These are phyloP conservation scores for Oikopleura vanhoeffeni DNA, from an alignment of 23 tunicate species.

Conservation along the genomic window DNA sequence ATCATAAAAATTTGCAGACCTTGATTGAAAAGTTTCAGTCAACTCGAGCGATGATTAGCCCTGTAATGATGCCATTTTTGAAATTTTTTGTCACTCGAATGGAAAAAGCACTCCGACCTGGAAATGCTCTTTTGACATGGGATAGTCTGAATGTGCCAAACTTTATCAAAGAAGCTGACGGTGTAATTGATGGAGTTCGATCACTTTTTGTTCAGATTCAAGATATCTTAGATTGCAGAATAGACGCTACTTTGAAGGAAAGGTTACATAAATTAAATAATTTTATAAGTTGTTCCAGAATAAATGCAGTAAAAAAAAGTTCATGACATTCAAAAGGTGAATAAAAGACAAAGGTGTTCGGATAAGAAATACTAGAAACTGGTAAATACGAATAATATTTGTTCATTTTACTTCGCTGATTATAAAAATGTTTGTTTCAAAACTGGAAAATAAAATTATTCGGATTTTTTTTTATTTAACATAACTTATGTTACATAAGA, in stretches of 20 bases:
- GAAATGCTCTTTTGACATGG: constrained; percentile 79
- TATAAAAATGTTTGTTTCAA: no score
- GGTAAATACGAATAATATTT: no score
- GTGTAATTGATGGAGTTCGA: constrained; percentile 37
- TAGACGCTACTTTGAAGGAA: constrained; percentile 50
- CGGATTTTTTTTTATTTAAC: no score
- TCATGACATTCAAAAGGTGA: no score
- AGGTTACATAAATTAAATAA: no score
- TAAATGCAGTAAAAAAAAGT: no score
- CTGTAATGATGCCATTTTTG: constrained; percentile 47
- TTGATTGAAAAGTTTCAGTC: constrained; percentile 45
- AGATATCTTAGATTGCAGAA: constrained; percentile 86
- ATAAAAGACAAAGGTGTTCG: no score
- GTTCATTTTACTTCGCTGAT: no score
- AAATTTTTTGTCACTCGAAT: constrained; percentile 56
- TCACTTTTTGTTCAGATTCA: constrained; percentile 42
- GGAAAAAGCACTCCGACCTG: constrained; percentile 44
- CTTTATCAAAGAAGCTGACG: constrained; percentile 53
- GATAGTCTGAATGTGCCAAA: constrained; percentile 68
- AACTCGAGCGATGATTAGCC: constrained; percentile 33
- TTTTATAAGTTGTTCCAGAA: no score
- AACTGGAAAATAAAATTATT: no score
- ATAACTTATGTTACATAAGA: no score
- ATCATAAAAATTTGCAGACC: constrained; percentile 34
- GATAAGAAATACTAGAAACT: no score